Percentiles rank a stretch among this genome's conserved stretches.
Conservation (phyloP, 2,113 vertebrate species). For the Xenopus laevis region DNA sequence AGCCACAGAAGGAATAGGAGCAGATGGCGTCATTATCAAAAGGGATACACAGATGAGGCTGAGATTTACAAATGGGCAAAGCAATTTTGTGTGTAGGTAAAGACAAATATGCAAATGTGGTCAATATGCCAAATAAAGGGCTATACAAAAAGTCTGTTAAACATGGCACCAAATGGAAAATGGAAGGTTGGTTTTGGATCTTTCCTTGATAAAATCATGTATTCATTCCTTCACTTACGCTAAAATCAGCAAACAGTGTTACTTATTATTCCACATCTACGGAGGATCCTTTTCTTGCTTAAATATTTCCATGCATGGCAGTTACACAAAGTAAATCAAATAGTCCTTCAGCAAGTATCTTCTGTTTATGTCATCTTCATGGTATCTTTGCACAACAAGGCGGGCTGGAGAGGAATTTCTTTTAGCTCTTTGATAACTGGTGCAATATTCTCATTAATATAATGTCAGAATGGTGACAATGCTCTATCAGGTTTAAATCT, state of each 20-base stretch:
- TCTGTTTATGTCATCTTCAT: background rate
- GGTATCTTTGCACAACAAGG: background rate
- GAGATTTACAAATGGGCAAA: background rate
- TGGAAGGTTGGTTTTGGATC: background rate
- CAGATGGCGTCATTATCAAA: background rate
- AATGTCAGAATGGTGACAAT: background rate
- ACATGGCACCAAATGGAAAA: background rate
- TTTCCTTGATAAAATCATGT: background rate
- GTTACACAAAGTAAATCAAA: background rate
- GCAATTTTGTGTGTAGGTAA: background rate
- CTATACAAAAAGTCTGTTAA: background rate
- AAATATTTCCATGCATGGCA: background rate
- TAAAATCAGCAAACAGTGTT: background rate
- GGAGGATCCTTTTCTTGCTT: too few relatives aligned
- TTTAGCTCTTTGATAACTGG: background rate
- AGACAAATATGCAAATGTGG: slow-evolving; percentile 1
- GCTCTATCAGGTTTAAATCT: background rate
- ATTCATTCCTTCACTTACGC: background rate
- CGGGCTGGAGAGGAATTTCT: background rate
- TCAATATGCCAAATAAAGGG: background rate
- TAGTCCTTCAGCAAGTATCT: background rate
- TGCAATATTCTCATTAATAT: slow-evolving; percentile 4
- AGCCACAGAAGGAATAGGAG: background rate
- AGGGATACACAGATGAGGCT: background rate
- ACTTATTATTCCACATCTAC: background rate